A percentile compares a stretch with the other conserved stretches of the same genome.
Conservation (phyloP, 1,140 invertebrate species). For the Dendroctonus ponderosae region DNA sequence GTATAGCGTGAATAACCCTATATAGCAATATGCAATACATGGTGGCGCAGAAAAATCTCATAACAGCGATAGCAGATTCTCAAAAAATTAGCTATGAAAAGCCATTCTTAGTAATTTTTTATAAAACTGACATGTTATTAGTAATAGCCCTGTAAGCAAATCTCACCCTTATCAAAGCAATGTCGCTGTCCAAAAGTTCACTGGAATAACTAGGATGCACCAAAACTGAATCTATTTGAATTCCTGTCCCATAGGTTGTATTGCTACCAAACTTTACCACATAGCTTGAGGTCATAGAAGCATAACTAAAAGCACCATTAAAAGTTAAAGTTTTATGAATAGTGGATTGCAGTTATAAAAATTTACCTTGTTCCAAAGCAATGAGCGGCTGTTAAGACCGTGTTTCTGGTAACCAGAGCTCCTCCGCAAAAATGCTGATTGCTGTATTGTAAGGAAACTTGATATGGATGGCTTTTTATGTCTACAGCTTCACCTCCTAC, state of each 20-base stretch:
- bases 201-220: slow-evolving; percentile 14
- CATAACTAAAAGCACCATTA: slow-evolving; percentile 4
- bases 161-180: slow-evolving; percentile 16
- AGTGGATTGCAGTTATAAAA: not conserved
- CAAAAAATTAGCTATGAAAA: no score
- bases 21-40: no score
- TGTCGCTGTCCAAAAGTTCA: slow-evolving; percentile 8
- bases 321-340: not conserved
- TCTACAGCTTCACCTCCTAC: slow-evolving; percentile 49
- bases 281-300: not conserved
- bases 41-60: no score
- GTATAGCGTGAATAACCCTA: no score
- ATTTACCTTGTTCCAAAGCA: slow-evolving; percentile 44
- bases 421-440: slow-evolving; percentile 52
- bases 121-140: no score
- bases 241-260: not conserved
- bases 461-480: slow-evolving; percentile 47
- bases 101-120: no score
- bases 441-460: slow-evolving; percentile 41
- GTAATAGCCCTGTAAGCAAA: no score
- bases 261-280: slow-evolving; percentile 20
- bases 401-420: slow-evolving; percentile 54
- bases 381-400: slow-evolving; percentile 60
- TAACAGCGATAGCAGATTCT: no score
- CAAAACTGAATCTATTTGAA: slow-evolving; percentile 13